These are phyloP conservation scores for Agonopterix heracliana DNA, from an alignment of 2,888 invertebrate genomes.

Conservation along the genomic window DNA sequence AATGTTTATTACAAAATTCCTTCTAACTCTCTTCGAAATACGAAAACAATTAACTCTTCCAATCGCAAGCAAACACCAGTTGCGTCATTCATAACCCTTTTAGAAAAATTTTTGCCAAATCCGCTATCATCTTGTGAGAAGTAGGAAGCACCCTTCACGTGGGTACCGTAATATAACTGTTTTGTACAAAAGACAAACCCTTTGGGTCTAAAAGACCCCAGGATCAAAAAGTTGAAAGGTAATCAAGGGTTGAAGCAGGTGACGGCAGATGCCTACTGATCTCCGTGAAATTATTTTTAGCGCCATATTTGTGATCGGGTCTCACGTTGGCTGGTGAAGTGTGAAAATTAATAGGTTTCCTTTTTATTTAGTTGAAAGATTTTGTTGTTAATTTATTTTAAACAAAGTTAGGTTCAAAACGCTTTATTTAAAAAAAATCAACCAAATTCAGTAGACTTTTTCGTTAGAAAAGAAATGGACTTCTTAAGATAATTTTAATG, in stretches of 20 bases:
- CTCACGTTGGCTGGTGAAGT: conserved; percentile 60
- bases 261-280: conserved; percentile 67
- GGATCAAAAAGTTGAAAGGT: conserved; percentile 36
- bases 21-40: not conserved
- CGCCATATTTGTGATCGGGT: conserved; percentile 39
- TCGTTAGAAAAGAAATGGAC: not conserved
- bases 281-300: conserved; percentile 66
- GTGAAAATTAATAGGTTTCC: conserved; percentile 62
- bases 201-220: conserved; percentile 43
- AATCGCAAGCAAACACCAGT: conserved; percentile 38
- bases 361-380: conserved; percentile 32
- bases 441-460: not conserved
- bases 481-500: not conserved
- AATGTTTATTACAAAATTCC: not conserved
- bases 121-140: conserved; percentile 62
- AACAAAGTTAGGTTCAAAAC: not conserved
- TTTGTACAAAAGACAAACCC: conserved; percentile 60
- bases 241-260: conserved; percentile 68
- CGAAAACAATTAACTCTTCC: conserved; percentile 14
- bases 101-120: conserved; percentile 34
- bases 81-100: conserved; percentile 39
- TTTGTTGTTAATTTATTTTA: conserved; percentile 9
- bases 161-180: conserved; percentile 66
- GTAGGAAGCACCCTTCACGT: conserved; percentile 50
- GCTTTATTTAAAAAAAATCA: not conserved